Conservation (phyloP, 2,797 vertebrate species). For the Hyperoplus immaculatus region DNA sequence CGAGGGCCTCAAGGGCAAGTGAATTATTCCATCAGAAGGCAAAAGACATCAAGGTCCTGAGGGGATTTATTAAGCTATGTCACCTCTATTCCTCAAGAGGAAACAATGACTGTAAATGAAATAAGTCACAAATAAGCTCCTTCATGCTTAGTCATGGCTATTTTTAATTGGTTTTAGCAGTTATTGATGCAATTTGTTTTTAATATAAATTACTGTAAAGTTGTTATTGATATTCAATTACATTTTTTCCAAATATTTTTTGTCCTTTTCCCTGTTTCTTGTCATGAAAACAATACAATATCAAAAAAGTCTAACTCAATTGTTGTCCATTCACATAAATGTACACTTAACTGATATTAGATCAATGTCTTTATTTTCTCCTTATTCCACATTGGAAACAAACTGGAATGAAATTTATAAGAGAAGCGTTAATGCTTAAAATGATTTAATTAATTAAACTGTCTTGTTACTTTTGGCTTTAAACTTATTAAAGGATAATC, state of each 20-base stretch:
- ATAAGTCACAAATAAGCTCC: constrained; percentile 17
- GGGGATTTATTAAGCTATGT: constrained; percentile 66
- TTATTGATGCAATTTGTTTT: neutral
- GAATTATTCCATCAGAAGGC: constrained; percentile 80
- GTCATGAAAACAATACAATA: neutral
- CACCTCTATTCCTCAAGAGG: constrained; percentile 51
- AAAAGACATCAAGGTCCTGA: constrained; percentile 55
- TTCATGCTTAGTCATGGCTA: neutral
- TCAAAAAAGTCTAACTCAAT: neutral
- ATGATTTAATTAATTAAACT: constrained; percentile 71
- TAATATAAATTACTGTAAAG: neutral
- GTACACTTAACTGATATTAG: neutral
- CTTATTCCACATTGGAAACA: constrained; percentile 36
- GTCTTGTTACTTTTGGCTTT: constrained; percentile 66
- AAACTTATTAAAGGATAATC: constrained; percentile 75
- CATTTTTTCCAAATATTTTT: neutral
- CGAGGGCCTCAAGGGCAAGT: constrained; percentile 80
- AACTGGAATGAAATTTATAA: constrained; percentile 66
- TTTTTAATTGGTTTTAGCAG: constrained; percentile 3
- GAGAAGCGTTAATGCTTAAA: constrained; percentile 60
- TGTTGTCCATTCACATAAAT: neutral
- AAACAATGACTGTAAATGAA: constrained; percentile 45
- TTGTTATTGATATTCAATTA: neutral
- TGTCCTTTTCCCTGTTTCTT: neutral
- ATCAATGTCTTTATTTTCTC: constrained; percentile 37